These are phyloP conservation scores for Hafferia zeledoni DNA, from an alignment of 2,797 vertebrate genomes.

Conservation along the genomic window DNA sequence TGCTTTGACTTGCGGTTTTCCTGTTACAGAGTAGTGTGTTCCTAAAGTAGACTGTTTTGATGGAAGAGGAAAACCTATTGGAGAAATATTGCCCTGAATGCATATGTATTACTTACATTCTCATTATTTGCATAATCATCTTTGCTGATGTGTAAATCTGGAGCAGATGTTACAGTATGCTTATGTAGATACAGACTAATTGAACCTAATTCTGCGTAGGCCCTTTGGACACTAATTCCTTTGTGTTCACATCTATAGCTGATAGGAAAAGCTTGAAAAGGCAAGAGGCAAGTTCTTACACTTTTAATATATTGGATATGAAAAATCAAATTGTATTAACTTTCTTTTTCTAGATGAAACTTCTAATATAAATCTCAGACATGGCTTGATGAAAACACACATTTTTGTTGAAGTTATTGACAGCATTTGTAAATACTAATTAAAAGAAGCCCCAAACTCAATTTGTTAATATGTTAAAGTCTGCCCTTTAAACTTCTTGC, in stretches of 20 bases:
- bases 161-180: not conserved
- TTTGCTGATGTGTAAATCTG: not conserved
- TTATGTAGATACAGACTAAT: not conserved
- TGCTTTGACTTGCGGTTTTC: not conserved
- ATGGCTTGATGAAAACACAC: not conserved
- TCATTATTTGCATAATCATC: not conserved
- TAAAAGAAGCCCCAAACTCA: accelerated
- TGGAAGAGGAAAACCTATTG: not conserved
- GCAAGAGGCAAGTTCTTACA: not conserved
- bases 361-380: not conserved
- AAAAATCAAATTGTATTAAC: not conserved
- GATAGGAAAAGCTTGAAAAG: not conserved
- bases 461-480: not conserved
- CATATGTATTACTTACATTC: not conserved
- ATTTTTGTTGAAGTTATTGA: not conserved
- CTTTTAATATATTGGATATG: not conserved
- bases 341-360: not conserved
- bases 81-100: not conserved
- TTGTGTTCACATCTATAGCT: not conserved
- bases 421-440: not conserved
- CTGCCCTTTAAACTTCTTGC: not conserved
- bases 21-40: not conserved
- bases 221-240: not conserved
- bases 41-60: not conserved
- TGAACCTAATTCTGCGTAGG: not conserved